Evolutionary conservation across 2,888 invertebrate species (phyloP), one percentile per base, ranked within the genome.

Genomic region (Pseudanteris insignis): DNA sequence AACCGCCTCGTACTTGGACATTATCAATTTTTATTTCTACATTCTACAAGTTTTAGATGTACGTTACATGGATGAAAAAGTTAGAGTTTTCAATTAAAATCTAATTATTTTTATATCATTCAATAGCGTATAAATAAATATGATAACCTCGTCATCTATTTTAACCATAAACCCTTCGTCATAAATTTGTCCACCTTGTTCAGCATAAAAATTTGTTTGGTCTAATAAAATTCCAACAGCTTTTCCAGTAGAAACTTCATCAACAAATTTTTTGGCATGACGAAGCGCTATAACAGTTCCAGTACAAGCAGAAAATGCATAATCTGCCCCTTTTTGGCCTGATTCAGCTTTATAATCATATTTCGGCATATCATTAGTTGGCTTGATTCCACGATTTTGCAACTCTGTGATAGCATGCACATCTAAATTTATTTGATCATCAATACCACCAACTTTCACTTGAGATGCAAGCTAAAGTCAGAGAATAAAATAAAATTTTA

Each of bases 121-220:
- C n/a, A n/a, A n/a, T n/a, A n/a, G n/a, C n/a, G n/a, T n/a, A n/a
- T n/a, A n/a, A n/a, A n/a, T n/a, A n/a, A n/a, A n/a, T n/a, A n/a
- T n/a, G n/a, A n/a, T n/a, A 4, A 84, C 85, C 76, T 94, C 94
- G 78, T 94, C 93, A 51, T 84, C 86, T 3, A 84, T 78, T 83
- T 94, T 94, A 0, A 89, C 88, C 79, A 96, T 85, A 69, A 90
- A 94, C 12, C 99, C 99, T 75, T 93, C 92, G 79, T 99, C 99
- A 79, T 88, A 96, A 71, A 95, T 96, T 83, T 99, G 99, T 8
- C 99, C 99, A 62, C 99, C 99, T 82, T 97, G 95, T 81, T 99
- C 99, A 0, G 99, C 97, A 81, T 99, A 99, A 81, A 99, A 99
- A 79, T 86, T 91, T 0, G 98, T 99, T 71, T 84, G 86, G 78